These are phyloP conservation scores for Melanotaenia parkinsoni DNA, from an alignment of 2,797 vertebrate genomes.

Conservation along the genomic window DNA sequence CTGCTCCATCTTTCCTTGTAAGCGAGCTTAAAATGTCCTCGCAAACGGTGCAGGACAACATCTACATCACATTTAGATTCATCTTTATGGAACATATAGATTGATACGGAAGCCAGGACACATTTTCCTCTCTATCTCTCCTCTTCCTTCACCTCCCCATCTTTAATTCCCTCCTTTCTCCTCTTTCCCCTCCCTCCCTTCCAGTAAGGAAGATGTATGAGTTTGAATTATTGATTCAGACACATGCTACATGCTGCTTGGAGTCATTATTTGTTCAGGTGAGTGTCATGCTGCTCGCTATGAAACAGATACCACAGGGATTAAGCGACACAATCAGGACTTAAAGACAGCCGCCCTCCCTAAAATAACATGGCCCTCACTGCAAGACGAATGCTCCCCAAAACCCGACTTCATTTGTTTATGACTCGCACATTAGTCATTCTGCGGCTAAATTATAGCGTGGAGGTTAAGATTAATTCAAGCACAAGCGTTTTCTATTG, in stretches of 20 bases:
- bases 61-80: constrained; percentile 67
- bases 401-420: constrained; percentile 81
- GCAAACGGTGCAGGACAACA: constrained; percentile 42
- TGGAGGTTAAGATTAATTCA: constrained; percentile 76
- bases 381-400: constrained; percentile 79
- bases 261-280: constrained; percentile 85
- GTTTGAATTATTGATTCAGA: constrained; percentile 83
- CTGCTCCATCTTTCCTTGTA: constrained; percentile 42
- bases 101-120: constrained; percentile 70
- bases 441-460: constrained; percentile 73
- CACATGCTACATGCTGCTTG: constrained; percentile 80
- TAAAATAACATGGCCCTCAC: constrained; percentile 78
- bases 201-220: constrained; percentile 82
- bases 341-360: constrained; percentile 81
- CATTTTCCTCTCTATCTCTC: constrained; percentile 59
- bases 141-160: constrained; percentile 41
- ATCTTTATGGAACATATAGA: constrained; percentile 70
- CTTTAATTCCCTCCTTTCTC: constrained; percentile 66
- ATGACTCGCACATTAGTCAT: constrained; percentile 81
- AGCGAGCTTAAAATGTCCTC: constrained; percentile 64
- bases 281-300: constrained; percentile 79
- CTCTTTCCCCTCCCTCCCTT: constrained; percentile 36
- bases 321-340: constrained; percentile 83
- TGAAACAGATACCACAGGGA: constrained; percentile 79
- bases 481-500: constrained; percentile 66